A percentile compares a stretch with the other conserved stretches of the same genome.
Evolutionary conservation across 2,797 vertebrate species (phyloP).

Genomic region (Knipowitschia caucasica): DNA sequence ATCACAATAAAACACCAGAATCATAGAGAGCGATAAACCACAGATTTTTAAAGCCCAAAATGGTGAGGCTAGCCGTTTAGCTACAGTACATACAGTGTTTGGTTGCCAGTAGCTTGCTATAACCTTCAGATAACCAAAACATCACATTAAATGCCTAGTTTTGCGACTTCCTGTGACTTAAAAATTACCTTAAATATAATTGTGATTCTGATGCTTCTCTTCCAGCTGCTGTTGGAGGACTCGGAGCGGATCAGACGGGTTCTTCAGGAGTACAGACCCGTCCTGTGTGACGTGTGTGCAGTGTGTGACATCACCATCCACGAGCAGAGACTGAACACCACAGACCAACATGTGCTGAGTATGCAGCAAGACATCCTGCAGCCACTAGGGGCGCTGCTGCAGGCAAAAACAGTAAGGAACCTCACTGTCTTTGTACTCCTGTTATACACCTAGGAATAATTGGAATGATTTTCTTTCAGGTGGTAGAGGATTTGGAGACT

Average conservation of each 20-base stretch:
- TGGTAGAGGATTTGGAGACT: slow-evolving; percentile 81
- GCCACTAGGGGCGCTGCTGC: slow-evolving; percentile 78
- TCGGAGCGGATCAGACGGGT: slow-evolving; percentile 80
- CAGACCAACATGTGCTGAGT: slow-evolving; percentile 64
- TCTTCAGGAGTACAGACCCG: slow-evolving; percentile 70
- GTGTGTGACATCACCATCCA: slow-evolving; percentile 80
- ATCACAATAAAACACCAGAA: no score
- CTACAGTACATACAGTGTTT: no score
- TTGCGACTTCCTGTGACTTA: no score
- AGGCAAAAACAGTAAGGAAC: slow-evolving; percentile 75
- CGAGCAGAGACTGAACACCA: slow-evolving; percentile 66
- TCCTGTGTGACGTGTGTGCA: slow-evolving; percentile 78
- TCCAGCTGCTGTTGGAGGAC: slow-evolving; percentile 88
- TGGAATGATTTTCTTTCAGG: slow-evolving; percentile 59
- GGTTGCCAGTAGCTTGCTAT: no score
- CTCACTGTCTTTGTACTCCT: neutral
- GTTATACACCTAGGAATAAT: no score
- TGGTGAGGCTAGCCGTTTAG: no score
- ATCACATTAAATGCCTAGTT: no score
- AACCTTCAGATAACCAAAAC: no score
- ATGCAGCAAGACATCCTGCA: slow-evolving; percentile 77
- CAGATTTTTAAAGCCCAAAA: no score
- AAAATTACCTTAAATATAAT: no score
- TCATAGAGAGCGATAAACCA: no score
- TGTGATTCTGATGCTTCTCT: neutral